Conservation (phyloP, 2,797 vertebrate species). For the Sebastes miniatus region DNA sequence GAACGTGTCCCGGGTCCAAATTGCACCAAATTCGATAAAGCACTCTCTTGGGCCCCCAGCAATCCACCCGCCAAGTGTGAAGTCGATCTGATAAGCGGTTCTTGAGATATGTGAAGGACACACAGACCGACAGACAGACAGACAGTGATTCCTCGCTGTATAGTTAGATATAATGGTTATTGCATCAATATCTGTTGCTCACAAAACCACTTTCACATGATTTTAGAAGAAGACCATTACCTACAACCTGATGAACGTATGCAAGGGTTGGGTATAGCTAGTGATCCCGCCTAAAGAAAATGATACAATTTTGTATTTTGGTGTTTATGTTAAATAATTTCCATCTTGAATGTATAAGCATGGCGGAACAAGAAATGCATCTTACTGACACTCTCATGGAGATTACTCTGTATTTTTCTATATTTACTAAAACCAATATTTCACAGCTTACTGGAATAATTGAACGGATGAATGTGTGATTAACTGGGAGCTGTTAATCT, state of each 20-base stretch:
- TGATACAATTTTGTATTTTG: neutral
- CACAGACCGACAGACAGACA: no score
- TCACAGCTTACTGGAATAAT: neutral
- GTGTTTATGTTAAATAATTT: neutral
- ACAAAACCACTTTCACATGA: neutral
- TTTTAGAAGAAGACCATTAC: neutral
- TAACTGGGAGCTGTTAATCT: neutral
- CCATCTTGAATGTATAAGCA: neutral
- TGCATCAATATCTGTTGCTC: neutral
- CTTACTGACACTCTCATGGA: neutral
- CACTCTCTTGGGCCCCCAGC: no score
- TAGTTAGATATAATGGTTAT: no score
- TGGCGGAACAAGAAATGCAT: neutral
- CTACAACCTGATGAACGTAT: neutral
- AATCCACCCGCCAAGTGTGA: no score
- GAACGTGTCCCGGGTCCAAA: no score
- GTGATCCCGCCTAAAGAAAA: neutral
- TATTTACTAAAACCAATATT: neutral
- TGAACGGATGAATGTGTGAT: neutral
- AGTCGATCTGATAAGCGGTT: no score
- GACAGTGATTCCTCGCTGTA: no score
- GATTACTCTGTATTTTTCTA: neutral
- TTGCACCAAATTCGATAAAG: no score
- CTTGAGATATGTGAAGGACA: no score
- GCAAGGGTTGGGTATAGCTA: neutral